Evolutionary conservation across 1,140 invertebrate genomes (phyloP).

Genomic region (Drosophila nikananu): DNA sequence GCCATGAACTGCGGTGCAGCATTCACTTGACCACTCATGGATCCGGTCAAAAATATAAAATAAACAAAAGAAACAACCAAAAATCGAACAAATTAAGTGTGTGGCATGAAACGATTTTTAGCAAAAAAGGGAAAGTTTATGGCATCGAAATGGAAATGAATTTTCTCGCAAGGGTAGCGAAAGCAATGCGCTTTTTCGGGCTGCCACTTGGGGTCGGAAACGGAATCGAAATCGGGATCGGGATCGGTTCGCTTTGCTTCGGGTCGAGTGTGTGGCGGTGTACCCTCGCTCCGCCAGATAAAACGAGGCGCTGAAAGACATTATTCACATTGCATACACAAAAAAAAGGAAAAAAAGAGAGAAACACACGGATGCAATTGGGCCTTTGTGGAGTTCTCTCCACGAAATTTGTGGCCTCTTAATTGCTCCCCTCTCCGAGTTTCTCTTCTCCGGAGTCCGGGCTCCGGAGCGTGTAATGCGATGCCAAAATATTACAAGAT

Average conservation of each 20-base stretch:
- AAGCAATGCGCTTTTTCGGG: conserved; percentile 71
- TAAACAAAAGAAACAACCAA: conserved; percentile 51
- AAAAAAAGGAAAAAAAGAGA: not conserved
- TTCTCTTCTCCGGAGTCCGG: not conserved
- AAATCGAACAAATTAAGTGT: conserved; percentile 41
- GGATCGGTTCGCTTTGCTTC: conserved; percentile 33
- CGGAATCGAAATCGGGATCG: conserved; percentile 20
- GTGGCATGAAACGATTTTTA: conserved; percentile 48
- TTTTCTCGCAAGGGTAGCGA: conserved; percentile 52
- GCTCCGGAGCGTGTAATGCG: conserved; percentile 57
- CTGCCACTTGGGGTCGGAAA: conserved; percentile 18
- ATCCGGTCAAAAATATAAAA: conserved; percentile 43
- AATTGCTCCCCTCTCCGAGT: conserved; percentile 23
- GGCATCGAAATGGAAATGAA: conserved; percentile 46
- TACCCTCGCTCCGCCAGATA: conserved; percentile 54
- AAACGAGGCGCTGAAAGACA: conserved; percentile 79
- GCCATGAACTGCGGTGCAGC: conserved; percentile 70
- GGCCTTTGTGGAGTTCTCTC: conserved; percentile 34
- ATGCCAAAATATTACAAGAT: conserved; percentile 75
- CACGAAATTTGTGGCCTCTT: conserved; percentile 40
- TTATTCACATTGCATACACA: conserved; percentile 76
- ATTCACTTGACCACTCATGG: conserved; percentile 44
- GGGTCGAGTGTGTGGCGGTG: conserved; percentile 36
- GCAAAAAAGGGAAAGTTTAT: conserved; percentile 49
- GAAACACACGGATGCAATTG: conserved; percentile 33